phyloP scores from a whole-genome alignment of 2,113 vertebrate species.

The Phyllostomus discolor region DNA sequence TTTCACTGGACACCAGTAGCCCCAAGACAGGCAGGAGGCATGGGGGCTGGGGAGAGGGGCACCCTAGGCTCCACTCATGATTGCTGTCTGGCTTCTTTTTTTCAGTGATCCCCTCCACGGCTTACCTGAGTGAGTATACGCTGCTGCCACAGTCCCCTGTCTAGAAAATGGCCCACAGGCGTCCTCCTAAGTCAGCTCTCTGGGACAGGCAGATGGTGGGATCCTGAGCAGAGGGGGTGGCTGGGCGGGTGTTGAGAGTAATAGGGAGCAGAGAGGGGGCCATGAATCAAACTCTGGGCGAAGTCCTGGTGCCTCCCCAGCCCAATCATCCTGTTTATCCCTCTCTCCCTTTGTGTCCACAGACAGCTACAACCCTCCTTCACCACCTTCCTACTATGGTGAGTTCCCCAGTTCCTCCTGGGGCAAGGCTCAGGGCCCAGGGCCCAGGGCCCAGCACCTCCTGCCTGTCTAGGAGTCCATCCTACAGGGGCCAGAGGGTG shows the following conservation, averaged over 20 bases:
- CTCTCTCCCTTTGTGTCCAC: background rate
- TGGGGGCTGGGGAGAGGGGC: background rate
- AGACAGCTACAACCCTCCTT: constrained; percentile 2
- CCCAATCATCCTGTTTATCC: background rate
- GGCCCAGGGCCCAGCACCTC: background rate
- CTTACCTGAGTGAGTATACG: constrained; percentile 42
- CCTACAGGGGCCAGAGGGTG: background rate
- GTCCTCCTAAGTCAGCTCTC: background rate
- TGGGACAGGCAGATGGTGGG: background rate
- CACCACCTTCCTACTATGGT: constrained; percentile 52
- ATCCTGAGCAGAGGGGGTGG: background rate
- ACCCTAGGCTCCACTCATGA: background rate
- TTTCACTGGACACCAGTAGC: background rate
- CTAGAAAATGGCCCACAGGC: accelerated
- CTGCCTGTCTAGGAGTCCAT: background rate
- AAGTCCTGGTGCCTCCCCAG: background rate
- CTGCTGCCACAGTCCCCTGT: background rate
- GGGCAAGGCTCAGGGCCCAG: background rate
- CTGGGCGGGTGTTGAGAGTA: background rate
- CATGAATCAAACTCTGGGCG: background rate
- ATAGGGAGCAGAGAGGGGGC: background rate
- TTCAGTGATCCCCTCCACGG: accelerated
- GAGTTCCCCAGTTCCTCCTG: constrained; percentile 4
- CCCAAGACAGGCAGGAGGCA: background rate
- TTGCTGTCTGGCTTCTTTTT: background rate